Conservation (phyloP, 2,888 invertebrate genomes). For the Amorpha juglandis region DNA sequence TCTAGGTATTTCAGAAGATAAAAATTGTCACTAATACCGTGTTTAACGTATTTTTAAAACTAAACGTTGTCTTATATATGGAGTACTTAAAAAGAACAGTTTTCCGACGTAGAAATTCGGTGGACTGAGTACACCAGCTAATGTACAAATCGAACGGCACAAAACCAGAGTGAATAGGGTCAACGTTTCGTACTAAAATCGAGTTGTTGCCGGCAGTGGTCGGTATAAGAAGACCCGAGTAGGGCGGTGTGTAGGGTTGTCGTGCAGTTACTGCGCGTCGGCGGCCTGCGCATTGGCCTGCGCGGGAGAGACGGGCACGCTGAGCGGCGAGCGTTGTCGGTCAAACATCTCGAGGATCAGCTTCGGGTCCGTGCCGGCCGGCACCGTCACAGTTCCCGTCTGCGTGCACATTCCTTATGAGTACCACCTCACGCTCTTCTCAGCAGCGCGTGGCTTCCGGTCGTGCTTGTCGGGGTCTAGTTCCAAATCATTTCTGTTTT, state of each 20-base stretch:
- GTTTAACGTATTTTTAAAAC: background rate
- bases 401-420: conserved; percentile 67
- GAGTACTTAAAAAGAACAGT: conserved; percentile 7
- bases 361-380: conserved; percentile 83
- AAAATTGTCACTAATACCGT: background rate
- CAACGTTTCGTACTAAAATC: conserved; percentile 2
- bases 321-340: conserved; percentile 74
- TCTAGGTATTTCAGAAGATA: conserved; percentile 35
- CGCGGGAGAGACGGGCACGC: conserved; percentile 70
- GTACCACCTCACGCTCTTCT: conserved; percentile 80
- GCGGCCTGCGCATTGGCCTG: conserved; percentile 45
- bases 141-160: background rate
- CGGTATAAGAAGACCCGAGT: conserved; percentile 24
- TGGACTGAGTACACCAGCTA: conserved; percentile 16
- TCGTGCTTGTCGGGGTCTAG: conserved; percentile 52
- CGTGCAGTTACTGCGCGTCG: conserved; percentile 51
- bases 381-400: conserved; percentile 83
- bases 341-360: conserved; percentile 84
- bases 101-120: conserved; percentile 17
- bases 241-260: background rate
- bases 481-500: conserved; percentile 26
- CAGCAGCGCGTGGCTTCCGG: conserved; percentile 74
- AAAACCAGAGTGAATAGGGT: background rate
- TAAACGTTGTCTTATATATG: background rate
- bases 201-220: background rate